Evolutionary conservation across 2,113 vertebrate genomes (phyloP), one percentile per base, ranked within the genome.

Genomic region (Varanus komodoensis): DNA sequence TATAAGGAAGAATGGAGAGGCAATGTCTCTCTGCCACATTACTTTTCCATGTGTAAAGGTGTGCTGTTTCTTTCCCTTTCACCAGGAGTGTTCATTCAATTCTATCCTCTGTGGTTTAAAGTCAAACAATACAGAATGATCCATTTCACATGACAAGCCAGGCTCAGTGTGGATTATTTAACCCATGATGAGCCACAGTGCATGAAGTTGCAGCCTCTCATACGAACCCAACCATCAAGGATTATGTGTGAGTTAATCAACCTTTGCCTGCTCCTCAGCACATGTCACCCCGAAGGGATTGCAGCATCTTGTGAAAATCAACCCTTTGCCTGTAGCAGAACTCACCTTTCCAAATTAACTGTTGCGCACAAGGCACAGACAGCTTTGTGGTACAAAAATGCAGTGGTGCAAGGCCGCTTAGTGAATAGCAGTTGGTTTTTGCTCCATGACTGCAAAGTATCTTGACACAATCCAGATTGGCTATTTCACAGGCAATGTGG

Each of bases 301-400:
- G 57, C 57, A 15, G 14, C 14, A 15, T 61, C 12, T 61, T 11
- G 3, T 12, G 57, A 3, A 15, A 64, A 64, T 19, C 61, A 21
- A 4, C 61, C 17, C 61, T 4, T 69, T 34, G 25, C 52, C 64
- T 44, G 34, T 7, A n/a, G 48, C 1, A 21, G 15, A 32, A 15
- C 97, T 97, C 95, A 99, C 99, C 99, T 98, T 96, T 98, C 94
- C 97, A 97, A 67, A 99, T 93, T 90, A 99, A 96, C 48, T 98
- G 98, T 93, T 98, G 98, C 93, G 98, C 99, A 88, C 99, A 99
- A 84, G 97, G 94, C 86, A 99, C 92, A 9, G 99, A 98, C 85
- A 96, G 96, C 7, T 38, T 95, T n/a, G 97, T 98, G 0, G 96
- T 97, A 50, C 99, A 99, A 97, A 98, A 98, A 96, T 99, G 99